Percentiles rank a stretch among this genome's conserved stretches.
Conservation (phyloP, 2,888 invertebrate species). For the Xestia sexstrigata region DNA sequence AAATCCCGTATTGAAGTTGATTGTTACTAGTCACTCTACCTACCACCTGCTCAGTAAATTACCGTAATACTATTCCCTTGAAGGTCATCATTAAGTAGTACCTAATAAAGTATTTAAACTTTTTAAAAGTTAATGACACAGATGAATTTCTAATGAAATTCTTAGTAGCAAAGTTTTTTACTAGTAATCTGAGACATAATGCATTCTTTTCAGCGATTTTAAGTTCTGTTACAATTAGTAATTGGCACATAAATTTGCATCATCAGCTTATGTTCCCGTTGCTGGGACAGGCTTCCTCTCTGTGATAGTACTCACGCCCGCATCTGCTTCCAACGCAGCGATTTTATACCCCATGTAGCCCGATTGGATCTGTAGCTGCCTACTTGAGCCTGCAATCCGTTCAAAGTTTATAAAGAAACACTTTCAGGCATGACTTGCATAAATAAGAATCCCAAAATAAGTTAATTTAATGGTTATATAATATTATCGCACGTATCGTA, state of each 20-base stretch:
- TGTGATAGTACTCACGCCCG: neutral
- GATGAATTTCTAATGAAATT: neutral
- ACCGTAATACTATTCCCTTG: neutral
- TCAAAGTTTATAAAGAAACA: neutral
- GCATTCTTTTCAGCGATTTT: neutral
- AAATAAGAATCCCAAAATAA: neutral
- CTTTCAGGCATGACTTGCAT: neutral
- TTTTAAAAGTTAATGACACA: neutral
- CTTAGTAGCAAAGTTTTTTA: neutral
- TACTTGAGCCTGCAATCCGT: neutral
- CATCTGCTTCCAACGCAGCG: too few species aligned
- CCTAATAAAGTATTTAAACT: conserved; percentile 8
- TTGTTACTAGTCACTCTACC: neutral
- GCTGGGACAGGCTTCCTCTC: neutral
- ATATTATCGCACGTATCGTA: conserved; percentile 25
- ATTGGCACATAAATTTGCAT: neutral
- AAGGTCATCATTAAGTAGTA: neutral
- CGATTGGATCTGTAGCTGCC: neutral
- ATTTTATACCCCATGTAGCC: neutral
- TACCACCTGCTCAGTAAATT: neutral
- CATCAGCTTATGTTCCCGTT: neutral
- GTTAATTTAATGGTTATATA: neutral
- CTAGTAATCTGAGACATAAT: neutral
- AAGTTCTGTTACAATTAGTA: neutral
- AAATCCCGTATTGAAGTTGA: too few species aligned